Base-by-base conservation (phyloP, 2,888 invertebrate species). In the Leucophenga maculata region DNA sequence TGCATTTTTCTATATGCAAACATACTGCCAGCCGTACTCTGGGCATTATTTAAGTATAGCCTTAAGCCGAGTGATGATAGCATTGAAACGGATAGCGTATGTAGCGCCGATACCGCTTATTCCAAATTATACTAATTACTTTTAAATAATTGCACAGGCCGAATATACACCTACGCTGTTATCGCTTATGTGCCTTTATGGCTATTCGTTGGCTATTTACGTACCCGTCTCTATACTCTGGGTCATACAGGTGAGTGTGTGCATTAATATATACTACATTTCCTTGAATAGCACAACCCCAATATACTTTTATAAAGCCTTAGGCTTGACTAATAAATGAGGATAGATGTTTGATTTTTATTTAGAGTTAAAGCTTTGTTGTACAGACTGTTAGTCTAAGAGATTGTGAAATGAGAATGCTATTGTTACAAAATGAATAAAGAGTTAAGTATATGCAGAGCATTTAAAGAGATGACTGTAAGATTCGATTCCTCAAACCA, bases 141-240 rank as follows among this genome's bases (percentile, higher is more conserved):
- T n/a, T n/a, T n/a, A 46, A 4, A 8, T 3, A 46, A 1, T 46
- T 46, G 26, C 88, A 18, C 89, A 92, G 89, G 87, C 90, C 11
- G 87, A 90, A 20, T 89, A 90, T 32, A 89, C 91, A 0, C 93
- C 94, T 20, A 91, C 93, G 20, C 90, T 96, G 85, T 90, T 98
- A 77, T 96, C 98, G 76, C 91, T 98, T 11, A 92, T 98, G 85
- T 98, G 97, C 87, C 91, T 98, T 11, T 99, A 98, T 85, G 99
- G 98, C 9, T 99, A 99, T 88, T 97, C 97, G 0, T 90, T 99
- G 59, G 93, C 96, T 44, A 95, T 98, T 83, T 99, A 97, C 89
- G 93, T 99, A 83, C 98, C 98, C 4, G 94, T 97, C 9, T 95
- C 97, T 2, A 92, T 98, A 75, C 90, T 98, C 52, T 98, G 97